Conservation (phyloP, 2,888 invertebrate genomes). For the Heliconius ismenius region DNA sequence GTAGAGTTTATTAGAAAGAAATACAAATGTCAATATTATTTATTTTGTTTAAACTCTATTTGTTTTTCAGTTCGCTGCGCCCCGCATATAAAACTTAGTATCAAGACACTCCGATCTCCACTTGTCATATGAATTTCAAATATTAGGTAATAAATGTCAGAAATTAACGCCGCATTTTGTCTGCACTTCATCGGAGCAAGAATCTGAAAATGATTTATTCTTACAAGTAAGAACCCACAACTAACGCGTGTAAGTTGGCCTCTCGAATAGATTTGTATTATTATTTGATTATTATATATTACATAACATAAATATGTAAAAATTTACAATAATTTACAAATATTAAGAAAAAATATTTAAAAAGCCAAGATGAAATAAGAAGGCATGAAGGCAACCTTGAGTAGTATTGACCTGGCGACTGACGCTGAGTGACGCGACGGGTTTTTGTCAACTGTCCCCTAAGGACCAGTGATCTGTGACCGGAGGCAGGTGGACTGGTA, state of each 20-base stretch:
- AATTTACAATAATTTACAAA: neutral
- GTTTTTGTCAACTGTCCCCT: slow-evolving; percentile 28
- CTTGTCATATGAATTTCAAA: too few species aligned
- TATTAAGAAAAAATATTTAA: neutral
- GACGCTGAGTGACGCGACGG: slow-evolving; percentile 29
- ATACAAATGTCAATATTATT: neutral
- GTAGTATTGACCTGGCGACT: slow-evolving; percentile 16
- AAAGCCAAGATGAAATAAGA: slow-evolving; percentile 23
- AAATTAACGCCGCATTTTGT: too few species aligned
- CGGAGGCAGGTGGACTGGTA: slow-evolving; percentile 1
- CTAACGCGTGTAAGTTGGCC: too few species aligned
- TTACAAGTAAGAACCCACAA: too few species aligned
- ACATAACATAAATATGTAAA: neutral
- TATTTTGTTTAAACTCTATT: neutral
- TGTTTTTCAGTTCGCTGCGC: too few species aligned
- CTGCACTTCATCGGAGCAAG: too few species aligned
- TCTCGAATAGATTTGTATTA: too few species aligned
- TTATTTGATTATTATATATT: too few species aligned
- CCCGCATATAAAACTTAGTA: too few species aligned
- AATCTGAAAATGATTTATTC: too few species aligned
- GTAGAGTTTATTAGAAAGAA: neutral
- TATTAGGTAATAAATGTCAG: too few species aligned
- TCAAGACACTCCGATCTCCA: too few species aligned
- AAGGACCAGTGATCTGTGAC: slow-evolving; percentile 25
- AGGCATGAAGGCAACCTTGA: slow-evolving; percentile 28